A percentile compares a stretch with the other conserved stretches of the same genome.
Conservation (phyloP, 2,888 invertebrate genomes). For the Isotomurus palustris region DNA sequence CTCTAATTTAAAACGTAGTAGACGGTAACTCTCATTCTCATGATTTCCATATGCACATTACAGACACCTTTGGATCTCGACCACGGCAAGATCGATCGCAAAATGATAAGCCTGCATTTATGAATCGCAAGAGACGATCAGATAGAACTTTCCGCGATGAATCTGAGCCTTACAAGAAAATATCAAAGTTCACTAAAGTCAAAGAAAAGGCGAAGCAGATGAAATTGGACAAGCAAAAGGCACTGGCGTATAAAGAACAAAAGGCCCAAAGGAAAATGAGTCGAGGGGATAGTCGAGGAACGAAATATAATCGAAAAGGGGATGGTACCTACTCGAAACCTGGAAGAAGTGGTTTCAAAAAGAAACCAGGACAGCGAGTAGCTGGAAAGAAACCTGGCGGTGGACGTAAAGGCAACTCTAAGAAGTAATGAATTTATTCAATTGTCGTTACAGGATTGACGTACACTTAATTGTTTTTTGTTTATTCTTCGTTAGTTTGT, state of each 20-base stretch:
- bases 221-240: conserved; percentile 28
- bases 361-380: too few relatives aligned
- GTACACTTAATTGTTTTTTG: too few relatives aligned
- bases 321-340: conserved; percentile 14
- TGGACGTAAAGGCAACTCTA: too few relatives aligned
- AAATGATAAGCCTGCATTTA: not conserved
- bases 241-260: not conserved
- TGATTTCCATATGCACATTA: too few relatives aligned
- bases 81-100: not conserved
- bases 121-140: not conserved
- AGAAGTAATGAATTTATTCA: too few relatives aligned
- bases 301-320: conserved; percentile 4
- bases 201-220: conserved; percentile 38
- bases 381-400: too few relatives aligned
- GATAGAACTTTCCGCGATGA: not conserved
- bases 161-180: conserved; percentile 11
- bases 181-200: conserved; percentile 37
- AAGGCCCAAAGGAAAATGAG: not conserved
- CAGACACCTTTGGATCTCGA: conserved; percentile 21
- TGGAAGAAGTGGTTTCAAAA: not conserved
- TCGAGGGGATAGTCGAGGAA: not conserved
- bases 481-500: too few relatives aligned
- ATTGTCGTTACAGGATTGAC: too few relatives aligned
- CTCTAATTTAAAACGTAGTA: not conserved
- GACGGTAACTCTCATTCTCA: too few relatives aligned